phyloP scores from a whole-genome alignment of 2,113 vertebrate species.

The Rhinoptilus africanus region DNA sequence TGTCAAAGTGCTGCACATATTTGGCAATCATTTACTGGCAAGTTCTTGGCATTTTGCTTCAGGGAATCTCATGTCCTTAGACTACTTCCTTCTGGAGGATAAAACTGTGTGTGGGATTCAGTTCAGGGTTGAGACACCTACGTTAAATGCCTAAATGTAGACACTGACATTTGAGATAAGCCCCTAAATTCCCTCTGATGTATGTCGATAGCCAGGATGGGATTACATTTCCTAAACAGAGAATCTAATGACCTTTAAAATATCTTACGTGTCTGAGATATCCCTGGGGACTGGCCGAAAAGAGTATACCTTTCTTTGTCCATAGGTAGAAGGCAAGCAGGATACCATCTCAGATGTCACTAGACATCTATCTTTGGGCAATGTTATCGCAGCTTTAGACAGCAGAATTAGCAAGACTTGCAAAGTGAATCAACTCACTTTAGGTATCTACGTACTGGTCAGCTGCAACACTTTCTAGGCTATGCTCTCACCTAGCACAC shows the following conservation, averaged over 20 bases:
- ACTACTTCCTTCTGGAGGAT: constrained; percentile 4
- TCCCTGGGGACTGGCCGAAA: background rate
- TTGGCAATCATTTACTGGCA: constrained; percentile 11
- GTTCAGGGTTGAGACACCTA: constrained; percentile 38
- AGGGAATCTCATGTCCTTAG: constrained; percentile 14
- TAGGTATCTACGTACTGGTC: background rate
- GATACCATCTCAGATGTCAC: background rate
- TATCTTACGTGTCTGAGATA: background rate
- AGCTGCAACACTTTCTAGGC: background rate
- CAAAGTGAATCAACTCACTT: background rate
- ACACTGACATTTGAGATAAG: background rate
- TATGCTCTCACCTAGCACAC: background rate
- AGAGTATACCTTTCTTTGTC: background rate
- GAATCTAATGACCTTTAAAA: background rate
- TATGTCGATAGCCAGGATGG: background rate
- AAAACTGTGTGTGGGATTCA: background rate
- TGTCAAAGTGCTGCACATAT: constrained; percentile 27
- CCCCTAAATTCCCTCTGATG: background rate
- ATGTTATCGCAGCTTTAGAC: background rate
- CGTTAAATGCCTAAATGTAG: constrained; percentile 33
- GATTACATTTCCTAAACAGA: background rate
- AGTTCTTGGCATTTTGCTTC: constrained; percentile 25
- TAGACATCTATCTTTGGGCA: background rate
- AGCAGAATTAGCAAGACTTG: background rate
- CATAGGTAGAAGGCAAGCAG: background rate